Evolutionary conservation across 2,888 invertebrate genomes (phyloP).

Genomic region (Siphlonurus alternatus): DNA sequence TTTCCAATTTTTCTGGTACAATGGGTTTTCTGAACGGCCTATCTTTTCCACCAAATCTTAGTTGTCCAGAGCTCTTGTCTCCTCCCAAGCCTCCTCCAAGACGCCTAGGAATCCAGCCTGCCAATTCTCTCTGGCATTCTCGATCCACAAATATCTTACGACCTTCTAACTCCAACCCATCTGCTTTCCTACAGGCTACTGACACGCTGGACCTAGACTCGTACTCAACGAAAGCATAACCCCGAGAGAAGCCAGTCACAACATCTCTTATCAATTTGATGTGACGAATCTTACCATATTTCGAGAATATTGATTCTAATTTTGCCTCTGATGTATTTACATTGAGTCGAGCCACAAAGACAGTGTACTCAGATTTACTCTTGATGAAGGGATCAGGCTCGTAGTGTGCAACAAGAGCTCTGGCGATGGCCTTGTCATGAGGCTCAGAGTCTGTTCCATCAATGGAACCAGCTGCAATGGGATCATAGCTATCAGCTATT

Average conservation of each 20-base stretch:
- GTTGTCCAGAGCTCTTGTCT: constrained; percentile 68
- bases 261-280: constrained; percentile 56
- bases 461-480: constrained; percentile 68
- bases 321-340: constrained; percentile 43
- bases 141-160: constrained; percentile 55
- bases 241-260: constrained; percentile 64
- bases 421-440: constrained; percentile 57
- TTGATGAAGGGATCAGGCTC: constrained; percentile 43
- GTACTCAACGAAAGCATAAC: constrained; percentile 78
- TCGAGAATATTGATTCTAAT: constrained; percentile 36
- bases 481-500: constrained; percentile 38
- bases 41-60: constrained; percentile 68
- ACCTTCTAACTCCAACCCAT: constrained; percentile 45
- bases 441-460: constrained; percentile 71
- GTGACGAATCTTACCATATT: constrained; percentile 44
- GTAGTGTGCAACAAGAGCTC: constrained; percentile 52
- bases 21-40: constrained; percentile 57
- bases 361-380: constrained; percentile 49
- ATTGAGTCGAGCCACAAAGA: constrained; percentile 60
- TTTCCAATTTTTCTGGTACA: constrained; percentile 15
- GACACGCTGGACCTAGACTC: constrained; percentile 39
- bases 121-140: constrained; percentile 51
- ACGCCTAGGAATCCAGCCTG: constrained; percentile 70
- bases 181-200: constrained; percentile 42
- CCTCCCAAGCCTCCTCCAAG: constrained; percentile 82